Base-by-base conservation (phyloP, 2,797 vertebrate species). In the Acanthurus leucopareius region DNA sequence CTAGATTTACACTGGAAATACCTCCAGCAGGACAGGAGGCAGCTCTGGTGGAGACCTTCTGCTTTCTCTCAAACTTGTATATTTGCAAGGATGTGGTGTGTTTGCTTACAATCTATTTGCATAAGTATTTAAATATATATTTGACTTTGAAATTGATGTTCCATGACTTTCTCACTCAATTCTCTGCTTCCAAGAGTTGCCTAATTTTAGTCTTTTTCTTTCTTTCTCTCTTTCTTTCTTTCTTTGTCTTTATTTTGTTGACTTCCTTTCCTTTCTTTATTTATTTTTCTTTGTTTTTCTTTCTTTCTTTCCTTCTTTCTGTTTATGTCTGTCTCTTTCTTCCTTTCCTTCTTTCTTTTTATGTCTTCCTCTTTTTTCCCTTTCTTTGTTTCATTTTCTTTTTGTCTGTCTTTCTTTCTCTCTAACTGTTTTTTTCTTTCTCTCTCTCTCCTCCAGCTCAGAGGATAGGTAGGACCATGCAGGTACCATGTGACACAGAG, bases 401-500 rank as follows among this genome's bases (percentile, higher is more conserved):
- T 59, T 7, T 54, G 22, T 60, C 4, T 16, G 13, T 47, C 40
- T 40, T 20, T 7, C n/a, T 60, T 40, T 77, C 10, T 51, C 25
- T 54, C 47, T n/a, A 28, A 22, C 0, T 58, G 13, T 54, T 1
- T 76, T 28, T 32, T 16, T 40, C 5, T 57, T 4, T 57, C 2
- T 11, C 58, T 16, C 58, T 16, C 19, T 60, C 53, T 25, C 22
- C 14, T 56, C 10, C 75, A 99, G 98, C 97, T 82, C 97, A 98
- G 93, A 96, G 97, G 89, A 84, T 95, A 52, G 92, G 96, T 80
- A 97, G 97, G 52, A 95, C 95, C 91, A 97, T 95, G 93, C 92
- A 98, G 91, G 97, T 99, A 85, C 97, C 98, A 19, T 99, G 98
- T 85, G 97, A 99, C 84, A 99, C 97, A 0, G 98, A 99, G 89